Evolutionary conservation across 2,113 vertebrate species (phyloP), one percentile per base, ranked within the genome.

Genomic region (Triplophysa rosa): DNA sequence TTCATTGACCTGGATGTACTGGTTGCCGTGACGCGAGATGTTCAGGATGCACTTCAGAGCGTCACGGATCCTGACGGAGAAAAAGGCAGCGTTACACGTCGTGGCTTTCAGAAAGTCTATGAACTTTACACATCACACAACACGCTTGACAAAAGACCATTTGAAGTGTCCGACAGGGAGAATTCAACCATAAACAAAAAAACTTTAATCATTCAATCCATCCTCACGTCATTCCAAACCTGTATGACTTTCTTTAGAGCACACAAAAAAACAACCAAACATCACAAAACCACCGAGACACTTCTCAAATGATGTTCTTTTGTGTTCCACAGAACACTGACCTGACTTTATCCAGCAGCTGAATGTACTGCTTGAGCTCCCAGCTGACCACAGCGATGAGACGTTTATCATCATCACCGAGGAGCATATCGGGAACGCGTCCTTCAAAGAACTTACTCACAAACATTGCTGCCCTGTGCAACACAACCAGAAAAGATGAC

Each of bases 1-100:
- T 83, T 98, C 95, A 0, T 97, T 96, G 65, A 96, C 93, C 87
- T 98, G 97, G 86, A 99, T 98, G 86, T 98, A 99, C 82, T 99
- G 97, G 85, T 99, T 98, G 77, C 97, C 97, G 8, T 95, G 94
- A 67, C 97, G 95, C 83, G 97, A 98, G 78, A 99, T 95, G 87
- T 92, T 95, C 7, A 99, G 93, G 87, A 99, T 94, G 63, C 95
- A 95, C 45, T 95, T 95, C 79, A 98, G 90, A 23, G 95, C 94
- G 2, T 99, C 97, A 0, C 97, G 97, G 83, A 99, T 95, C 79
- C 97, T 99, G 84, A 64, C 58, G 59, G 23, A n/a, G 11, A 49
- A 49, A 64, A 23, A 62, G 17, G 65, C 33, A 74, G 40, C 61
- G 40, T 45, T 62, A 74, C 16, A 59, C 11, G 11, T 45, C 11